Conservation (phyloP, 1,140 invertebrate genomes). For the Cydia amplana region DNA sequence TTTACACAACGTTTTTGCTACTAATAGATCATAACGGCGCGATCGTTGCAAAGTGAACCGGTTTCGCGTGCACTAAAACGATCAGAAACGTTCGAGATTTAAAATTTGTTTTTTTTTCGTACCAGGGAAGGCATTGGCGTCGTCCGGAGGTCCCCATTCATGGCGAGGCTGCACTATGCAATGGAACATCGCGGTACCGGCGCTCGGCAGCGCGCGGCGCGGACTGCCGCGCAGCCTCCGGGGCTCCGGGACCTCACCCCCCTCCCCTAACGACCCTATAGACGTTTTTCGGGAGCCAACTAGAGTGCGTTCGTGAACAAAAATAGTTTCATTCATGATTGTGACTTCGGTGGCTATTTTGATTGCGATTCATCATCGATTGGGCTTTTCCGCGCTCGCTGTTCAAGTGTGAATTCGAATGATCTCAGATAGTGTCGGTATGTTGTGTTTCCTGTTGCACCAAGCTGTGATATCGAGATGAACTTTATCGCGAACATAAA, state of each 20-base stretch:
- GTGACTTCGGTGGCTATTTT: conserved; percentile 17
- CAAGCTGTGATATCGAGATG: neutral
- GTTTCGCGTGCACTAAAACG: neutral
- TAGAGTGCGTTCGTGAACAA: conserved; percentile 6
- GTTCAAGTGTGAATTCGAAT: neutral
- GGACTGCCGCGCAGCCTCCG: conserved; percentile 62
- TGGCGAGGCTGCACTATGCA: conserved; percentile 90
- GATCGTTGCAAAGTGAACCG: conserved; percentile 12
- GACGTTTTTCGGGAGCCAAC: neutral
- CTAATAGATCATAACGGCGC: conserved; percentile 49
- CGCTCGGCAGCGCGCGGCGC: conserved; percentile 47
- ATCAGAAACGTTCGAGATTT: neutral
- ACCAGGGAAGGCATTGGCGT: conserved; percentile 90
- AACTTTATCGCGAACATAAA: neutral
- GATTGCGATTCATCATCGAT: neutral
- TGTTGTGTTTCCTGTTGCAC: conserved; percentile 3
- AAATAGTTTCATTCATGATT: conserved; percentile 20
- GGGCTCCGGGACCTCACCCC: conserved; percentile 40
- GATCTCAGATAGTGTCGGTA: neutral
- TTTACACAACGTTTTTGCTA: conserved; percentile 44
- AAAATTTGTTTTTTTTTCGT: conserved; percentile 43
- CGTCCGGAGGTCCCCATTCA: conserved; percentile 88
- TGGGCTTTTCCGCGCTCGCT: neutral
- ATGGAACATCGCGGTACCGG: conserved; percentile 84
- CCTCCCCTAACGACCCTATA: conserved; percentile 36